Conservation (phyloP, 2,888 invertebrate species). For the Laspeyria flexula region DNA sequence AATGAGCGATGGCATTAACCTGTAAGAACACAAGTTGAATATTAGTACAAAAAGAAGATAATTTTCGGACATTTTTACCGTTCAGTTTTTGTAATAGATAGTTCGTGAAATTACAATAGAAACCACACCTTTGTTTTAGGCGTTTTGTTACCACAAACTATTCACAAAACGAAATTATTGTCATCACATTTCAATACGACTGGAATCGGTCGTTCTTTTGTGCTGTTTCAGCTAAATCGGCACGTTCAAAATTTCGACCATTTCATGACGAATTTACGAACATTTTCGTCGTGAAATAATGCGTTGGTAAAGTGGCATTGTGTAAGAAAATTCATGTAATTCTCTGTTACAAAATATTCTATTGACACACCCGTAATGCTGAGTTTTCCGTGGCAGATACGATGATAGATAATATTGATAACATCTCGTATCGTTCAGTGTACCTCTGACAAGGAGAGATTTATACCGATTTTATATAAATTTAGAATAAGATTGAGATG, state of each 20-base stretch:
- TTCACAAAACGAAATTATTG: conserved; percentile 15
- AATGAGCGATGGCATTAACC: conserved; percentile 14
- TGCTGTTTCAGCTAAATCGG: conserved; percentile 2
- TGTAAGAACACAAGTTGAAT: background rate
- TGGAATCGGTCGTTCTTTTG: conserved; percentile 4
- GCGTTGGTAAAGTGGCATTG: conserved; percentile 5
- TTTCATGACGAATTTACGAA: conserved; percentile 3
- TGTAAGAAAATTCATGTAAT: conserved; percentile 10
- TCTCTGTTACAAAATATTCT: conserved; percentile 40
- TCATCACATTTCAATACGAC: conserved; percentile 12
- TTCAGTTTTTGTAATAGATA: conserved; percentile 40
- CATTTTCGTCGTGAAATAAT: conserved; percentile 7
- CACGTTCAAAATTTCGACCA: background rate
- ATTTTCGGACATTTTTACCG: conserved; percentile 18
- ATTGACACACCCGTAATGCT: conserved; percentile 40
- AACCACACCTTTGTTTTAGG: conserved; percentile 41
- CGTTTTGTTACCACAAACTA: conserved; percentile 27
- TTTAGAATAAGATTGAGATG: no score
- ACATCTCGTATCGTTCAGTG: conserved; percentile 30
- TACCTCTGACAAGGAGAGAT: conserved; percentile 14
- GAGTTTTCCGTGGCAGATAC: conserved; percentile 30
- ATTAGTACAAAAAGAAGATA: no score
- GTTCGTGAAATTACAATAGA: conserved; percentile 43
- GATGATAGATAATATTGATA: conserved; percentile 32
- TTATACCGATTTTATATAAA: conserved; percentile 6